phyloP scores from a whole-genome alignment of 2,113 vertebrate species.

The Benitochromis conjunctus region DNA sequence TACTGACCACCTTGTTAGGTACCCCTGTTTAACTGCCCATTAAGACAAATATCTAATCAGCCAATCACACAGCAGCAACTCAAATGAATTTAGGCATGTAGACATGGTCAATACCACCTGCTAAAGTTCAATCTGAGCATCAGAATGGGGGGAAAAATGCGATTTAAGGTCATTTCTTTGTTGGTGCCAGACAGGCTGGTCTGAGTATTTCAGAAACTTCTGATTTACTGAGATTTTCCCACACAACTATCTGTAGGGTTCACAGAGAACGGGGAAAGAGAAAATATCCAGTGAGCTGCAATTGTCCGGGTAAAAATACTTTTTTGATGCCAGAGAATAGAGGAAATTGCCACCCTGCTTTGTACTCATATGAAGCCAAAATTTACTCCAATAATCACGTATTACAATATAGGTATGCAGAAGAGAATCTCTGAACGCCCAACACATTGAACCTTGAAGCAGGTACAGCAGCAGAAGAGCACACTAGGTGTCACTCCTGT shows the following conservation, averaged over 20 bases:
- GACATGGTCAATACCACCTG: background rate
- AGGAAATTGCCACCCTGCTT: background rate
- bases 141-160: accelerated
- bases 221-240: no score
- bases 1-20: background rate
- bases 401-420: background rate
- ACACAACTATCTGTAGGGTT: background rate
- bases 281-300: background rate
- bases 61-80: background rate
- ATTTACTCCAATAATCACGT: background rate
- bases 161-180: background rate
- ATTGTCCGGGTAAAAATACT: background rate
- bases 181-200: background rate
- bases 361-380: background rate
- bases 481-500: background rate
- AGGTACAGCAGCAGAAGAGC: background rate
- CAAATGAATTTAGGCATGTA: accelerated
- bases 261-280: background rate
- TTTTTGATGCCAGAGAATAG: background rate
- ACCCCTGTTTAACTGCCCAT: background rate
- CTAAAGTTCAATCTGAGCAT: background rate
- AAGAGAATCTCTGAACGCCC: background rate
- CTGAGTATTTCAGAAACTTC: no score
- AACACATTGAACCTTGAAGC: background rate
- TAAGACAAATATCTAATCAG: background rate